Evolutionary conservation across 2,113 vertebrate genomes (phyloP), one percentile per base, ranked within the genome.

Genomic region (Cariama cristata): DNA sequence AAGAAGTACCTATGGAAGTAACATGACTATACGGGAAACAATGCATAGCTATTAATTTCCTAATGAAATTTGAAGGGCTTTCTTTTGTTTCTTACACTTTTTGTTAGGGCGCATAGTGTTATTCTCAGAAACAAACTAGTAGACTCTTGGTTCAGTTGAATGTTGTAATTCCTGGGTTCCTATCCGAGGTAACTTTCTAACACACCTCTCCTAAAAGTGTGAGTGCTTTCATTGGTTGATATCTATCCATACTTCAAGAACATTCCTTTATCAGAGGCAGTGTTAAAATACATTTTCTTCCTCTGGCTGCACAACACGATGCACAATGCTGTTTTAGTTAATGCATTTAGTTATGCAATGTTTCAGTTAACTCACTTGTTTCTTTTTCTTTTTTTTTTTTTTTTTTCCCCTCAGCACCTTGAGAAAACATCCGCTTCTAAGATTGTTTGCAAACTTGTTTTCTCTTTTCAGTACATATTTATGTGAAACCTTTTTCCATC

Each of bases 391-490:
- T 19, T 32, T 38, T 49, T 21, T 42, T 59, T 72, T 42, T 53
- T 42, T 67, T 44, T 58, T 12, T 33, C 5, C 9, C 22, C 32
- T 38, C 58, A 77, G 26, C 79, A 80, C 62, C 38, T 94, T 23
- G 79, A 68, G 80, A 95, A 96, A 90, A 28, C 66, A 67, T 58
- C 59, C 38, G 93, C 81, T 95, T 82, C 38, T 38, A 90, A 50
- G 45, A 79, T 38, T 93, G 52, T 87, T 95, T 92, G 66, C 67
- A 90, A 93, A 82, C 32, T 92, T 91, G 11, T 82, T 97, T 96
- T 95, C 52, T 85, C 49, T 82, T 93, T 96, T 79, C 60, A 94
- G 47, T 27, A 19, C 32, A 50, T 73, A 84, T 92, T 90, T 92
- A 75, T 87, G 50, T 87, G 79, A 95, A 95, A 93, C 19, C 20